phyloP scores from a whole-genome alignment of 2,113 vertebrate species.

The Notothenia rossii region DNA sequence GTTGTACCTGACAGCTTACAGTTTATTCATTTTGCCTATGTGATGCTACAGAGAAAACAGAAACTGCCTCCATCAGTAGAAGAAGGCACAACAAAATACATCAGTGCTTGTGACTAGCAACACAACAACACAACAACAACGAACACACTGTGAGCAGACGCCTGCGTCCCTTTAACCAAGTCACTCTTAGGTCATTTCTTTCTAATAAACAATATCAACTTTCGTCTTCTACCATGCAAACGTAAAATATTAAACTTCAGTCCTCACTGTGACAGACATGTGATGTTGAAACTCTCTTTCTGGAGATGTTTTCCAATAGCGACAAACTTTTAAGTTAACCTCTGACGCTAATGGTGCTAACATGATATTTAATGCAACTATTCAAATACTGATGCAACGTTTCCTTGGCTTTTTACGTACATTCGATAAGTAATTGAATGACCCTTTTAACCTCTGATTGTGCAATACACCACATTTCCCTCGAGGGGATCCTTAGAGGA shows the following conservation, averaged over 20 bases:
- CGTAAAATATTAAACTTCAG: conserved; percentile 21
- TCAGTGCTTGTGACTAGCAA: conserved; percentile 17
- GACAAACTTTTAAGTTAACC: not conserved
- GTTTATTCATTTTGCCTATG: conserved; percentile 13
- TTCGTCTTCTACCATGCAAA: conserved; percentile 9
- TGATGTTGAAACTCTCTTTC: not conserved
- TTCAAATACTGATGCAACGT: conserved; percentile 1
- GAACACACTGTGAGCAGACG: conserved; percentile 62
- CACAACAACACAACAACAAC: not conserved
- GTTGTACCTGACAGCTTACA: conserved; percentile 35
- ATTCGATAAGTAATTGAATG: too few relatives aligned
- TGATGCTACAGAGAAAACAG: conserved; percentile 17
- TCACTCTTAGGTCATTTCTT: conserved; percentile 3
- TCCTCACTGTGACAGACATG: conserved; percentile 6
- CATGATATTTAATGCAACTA: not conserved
- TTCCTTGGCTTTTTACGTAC: not conserved
- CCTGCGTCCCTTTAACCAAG: conserved; percentile 74
- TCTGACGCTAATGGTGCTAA: not conserved
- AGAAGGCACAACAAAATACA: conserved; percentile 38
- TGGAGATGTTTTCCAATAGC: not conserved
- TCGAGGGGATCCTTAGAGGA: not conserved
- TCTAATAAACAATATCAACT: not conserved
- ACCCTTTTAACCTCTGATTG: not conserved
- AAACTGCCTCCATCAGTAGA: conserved; percentile 15
- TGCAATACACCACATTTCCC: not conserved